These are phyloP conservation scores for Andrena minutula DNA, from an alignment of 2,888 invertebrate genomes.

Conservation along the genomic window DNA sequence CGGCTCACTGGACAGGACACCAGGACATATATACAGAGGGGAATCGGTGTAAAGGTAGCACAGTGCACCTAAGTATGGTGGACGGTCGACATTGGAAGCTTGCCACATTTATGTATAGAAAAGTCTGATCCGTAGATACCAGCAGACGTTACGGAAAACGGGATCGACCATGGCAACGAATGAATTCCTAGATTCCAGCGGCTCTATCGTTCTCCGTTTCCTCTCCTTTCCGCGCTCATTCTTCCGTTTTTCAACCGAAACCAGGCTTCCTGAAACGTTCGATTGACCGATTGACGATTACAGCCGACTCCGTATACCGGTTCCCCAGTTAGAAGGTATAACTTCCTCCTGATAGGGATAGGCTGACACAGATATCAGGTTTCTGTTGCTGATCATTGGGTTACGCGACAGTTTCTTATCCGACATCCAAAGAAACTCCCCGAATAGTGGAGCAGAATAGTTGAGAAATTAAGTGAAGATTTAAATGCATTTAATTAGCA, in stretches of 20 bases:
- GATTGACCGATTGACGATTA: conserved; percentile 69
- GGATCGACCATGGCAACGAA: conserved; percentile 64
- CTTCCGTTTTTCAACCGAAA: conserved; percentile 51
- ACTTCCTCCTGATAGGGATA: conserved; percentile 42
- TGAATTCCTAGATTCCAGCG: conserved; percentile 63
- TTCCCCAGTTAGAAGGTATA: conserved; percentile 29
- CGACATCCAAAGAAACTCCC: neutral
- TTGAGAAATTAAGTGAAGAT: neutral
- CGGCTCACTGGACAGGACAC: conserved; percentile 83
- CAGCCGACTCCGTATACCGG: conserved; percentile 50
- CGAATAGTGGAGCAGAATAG: neutral
- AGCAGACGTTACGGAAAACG: conserved; percentile 71
- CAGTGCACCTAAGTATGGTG: conserved; percentile 71
- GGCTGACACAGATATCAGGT: conserved; percentile 44
- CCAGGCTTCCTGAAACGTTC: conserved; percentile 58
- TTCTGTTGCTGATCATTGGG: conserved; percentile 12
- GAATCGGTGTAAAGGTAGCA: conserved; percentile 72
- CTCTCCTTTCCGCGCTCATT: conserved; percentile 45
- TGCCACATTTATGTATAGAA: conserved; percentile 78
- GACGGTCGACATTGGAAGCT: conserved; percentile 75
- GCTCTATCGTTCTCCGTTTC: conserved; percentile 50
- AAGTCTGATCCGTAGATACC: conserved; percentile 72
- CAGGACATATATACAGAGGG: conserved; percentile 69
- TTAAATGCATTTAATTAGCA: neutral
- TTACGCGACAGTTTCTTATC: conserved; percentile 15